phyloP scores from a whole-genome alignment of 2,888 invertebrate species.

The Pterostichus madidus region DNA sequence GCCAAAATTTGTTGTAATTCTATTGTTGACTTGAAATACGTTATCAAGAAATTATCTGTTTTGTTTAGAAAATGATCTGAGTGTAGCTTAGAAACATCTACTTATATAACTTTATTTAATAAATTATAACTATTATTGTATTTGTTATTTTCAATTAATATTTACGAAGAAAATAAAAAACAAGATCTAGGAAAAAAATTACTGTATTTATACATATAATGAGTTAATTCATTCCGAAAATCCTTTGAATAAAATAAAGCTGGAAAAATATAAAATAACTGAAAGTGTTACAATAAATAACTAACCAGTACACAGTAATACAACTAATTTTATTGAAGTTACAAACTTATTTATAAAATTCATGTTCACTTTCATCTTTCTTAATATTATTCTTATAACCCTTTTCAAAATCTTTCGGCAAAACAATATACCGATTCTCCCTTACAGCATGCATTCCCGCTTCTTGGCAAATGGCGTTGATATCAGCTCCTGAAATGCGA shows the following conservation, averaged over 20 bases:
- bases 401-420: slow-evolving; percentile 99
- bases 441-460: slow-evolving; percentile 99
- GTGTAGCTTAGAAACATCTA: slow-evolving; percentile 50
- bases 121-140: slow-evolving; percentile 54
- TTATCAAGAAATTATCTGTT: slow-evolving; percentile 48
- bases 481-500: slow-evolving; percentile 99
- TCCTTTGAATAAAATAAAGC: slow-evolving; percentile 26
- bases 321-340: slow-evolving; percentile 59
- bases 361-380: slow-evolving; percentile 99
- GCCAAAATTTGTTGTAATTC: slow-evolving; percentile 43
- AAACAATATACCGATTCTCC: slow-evolving; percentile 98
- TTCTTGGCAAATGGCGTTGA: slow-evolving; percentile 99
- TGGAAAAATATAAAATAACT: neutral
- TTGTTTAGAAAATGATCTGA: slow-evolving; percentile 51
- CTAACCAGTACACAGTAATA: slow-evolving; percentile 47
- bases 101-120: slow-evolving; percentile 56
- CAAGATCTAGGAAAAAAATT: slow-evolving; percentile 26
- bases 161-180: slow-evolving; percentile 43
- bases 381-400: slow-evolving; percentile 99
- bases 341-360: slow-evolving; percentile 95
- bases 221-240: neutral
- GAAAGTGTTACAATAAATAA: slow-evolving; percentile 54
- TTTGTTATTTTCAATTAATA: slow-evolving; percentile 57
- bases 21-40: slow-evolving; percentile 41
- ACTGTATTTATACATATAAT: slow-evolving; percentile 16